These are phyloP conservation scores for Caenorhabditis briggsae DNA, from an alignment of 1,140 invertebrate genomes.

Conservation along the genomic window DNA sequence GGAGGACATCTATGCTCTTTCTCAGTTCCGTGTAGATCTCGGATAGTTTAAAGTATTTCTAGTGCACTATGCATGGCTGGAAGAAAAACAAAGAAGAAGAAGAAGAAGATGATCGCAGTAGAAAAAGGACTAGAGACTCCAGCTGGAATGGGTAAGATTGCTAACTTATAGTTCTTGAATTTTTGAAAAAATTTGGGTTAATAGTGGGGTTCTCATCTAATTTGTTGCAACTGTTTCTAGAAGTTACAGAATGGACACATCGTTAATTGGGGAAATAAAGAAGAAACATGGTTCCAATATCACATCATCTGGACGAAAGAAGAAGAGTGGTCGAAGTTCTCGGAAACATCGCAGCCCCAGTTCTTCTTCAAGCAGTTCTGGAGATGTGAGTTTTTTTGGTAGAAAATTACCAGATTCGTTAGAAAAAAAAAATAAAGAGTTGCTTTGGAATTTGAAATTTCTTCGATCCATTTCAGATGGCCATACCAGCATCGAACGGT, in stretches of 20 bases:
- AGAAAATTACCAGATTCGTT: background rate
- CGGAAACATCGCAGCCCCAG: constrained; percentile 19
- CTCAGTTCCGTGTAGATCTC: too few relatives aligned
- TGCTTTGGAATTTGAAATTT: too few relatives aligned
- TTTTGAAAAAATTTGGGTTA: background rate
- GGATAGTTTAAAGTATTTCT: background rate
- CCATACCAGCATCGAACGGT: background rate
- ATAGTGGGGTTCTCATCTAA: too few relatives aligned
- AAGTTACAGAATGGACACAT: constrained; percentile 44
- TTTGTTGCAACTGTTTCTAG: background rate
- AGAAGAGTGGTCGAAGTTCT: background rate
- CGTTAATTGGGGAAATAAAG: constrained; percentile 22
- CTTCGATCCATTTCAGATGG: too few relatives aligned
- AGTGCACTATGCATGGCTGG: background rate
- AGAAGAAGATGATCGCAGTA: background rate
- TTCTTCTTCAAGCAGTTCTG: constrained; percentile 23
- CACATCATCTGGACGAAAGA: background rate
- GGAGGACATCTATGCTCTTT: too few relatives aligned
- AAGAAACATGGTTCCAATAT: constrained; percentile 27
- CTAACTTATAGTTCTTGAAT: too few relatives aligned
- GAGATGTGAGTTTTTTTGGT: constrained; percentile 7
- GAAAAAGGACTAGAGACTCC: too few relatives aligned
- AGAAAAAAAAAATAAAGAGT: background rate
- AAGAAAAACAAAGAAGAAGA: background rate
- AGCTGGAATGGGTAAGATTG: too few relatives aligned